Conservation (phyloP, 2,797 vertebrate species). For the Sarcophilus harrisii region DNA sequence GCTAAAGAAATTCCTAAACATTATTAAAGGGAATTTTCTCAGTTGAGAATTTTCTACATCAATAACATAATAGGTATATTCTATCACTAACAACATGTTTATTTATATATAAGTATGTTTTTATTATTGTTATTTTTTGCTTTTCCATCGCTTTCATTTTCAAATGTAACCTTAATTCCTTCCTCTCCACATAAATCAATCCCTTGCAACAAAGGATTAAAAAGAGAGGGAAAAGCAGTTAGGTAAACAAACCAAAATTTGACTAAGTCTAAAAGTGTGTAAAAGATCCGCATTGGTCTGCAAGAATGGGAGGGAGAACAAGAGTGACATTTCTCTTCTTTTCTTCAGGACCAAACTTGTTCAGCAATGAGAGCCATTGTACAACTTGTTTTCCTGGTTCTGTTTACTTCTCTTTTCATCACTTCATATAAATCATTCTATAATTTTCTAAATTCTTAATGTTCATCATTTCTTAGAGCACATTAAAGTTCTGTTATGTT, state of each 20-base stretch:
- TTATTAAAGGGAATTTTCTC: background rate
- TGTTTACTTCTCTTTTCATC: background rate
- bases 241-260: background rate
- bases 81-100: background rate
- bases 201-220: background rate
- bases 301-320: background rate
- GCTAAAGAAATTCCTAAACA: background rate
- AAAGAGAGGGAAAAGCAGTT: background rate
- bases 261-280: background rate
- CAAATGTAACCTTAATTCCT: background rate
- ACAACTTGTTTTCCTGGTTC: background rate
- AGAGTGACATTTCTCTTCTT: background rate
- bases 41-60: background rate
- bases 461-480: background rate
- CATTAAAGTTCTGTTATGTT: background rate
- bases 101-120: background rate
- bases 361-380: background rate
- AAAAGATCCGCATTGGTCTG: background rate
- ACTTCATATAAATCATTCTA: background rate
- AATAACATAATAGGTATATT: background rate
- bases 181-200: background rate
- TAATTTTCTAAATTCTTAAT: background rate
- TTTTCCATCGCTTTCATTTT: background rate
- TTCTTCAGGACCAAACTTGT: background rate
- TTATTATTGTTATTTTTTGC: background rate